These are phyloP conservation scores for Telmatherina bonti DNA, from an alignment of 2,797 vertebrate species.

Conservation along the genomic window DNA sequence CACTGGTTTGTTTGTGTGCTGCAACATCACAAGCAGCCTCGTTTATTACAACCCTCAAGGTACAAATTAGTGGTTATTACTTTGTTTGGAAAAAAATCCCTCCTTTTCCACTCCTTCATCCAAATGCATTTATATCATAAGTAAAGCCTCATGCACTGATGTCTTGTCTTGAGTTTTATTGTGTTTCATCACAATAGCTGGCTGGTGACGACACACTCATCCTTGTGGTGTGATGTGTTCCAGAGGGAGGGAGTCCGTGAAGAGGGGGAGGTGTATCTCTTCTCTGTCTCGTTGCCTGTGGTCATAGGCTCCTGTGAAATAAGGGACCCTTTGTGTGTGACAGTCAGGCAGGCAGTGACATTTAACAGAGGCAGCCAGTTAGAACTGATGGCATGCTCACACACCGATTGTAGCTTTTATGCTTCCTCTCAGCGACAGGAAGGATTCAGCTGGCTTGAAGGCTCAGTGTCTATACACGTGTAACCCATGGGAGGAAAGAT, in stretches of 20 bases:
- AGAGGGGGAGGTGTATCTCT: constrained; percentile 39
- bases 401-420: constrained; percentile 32
- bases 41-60: constrained; percentile 58
- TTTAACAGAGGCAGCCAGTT: constrained; percentile 75
- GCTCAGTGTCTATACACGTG: constrained; percentile 40
- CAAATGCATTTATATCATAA: constrained; percentile 36
- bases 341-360: constrained; percentile 68
- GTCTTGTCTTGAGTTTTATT: constrained; percentile 35
- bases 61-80: constrained; percentile 63
- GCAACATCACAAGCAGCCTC: constrained; percentile 21
- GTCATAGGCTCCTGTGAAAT: constrained; percentile 61
- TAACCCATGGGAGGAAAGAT: constrained; percentile 52
- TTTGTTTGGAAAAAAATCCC: constrained; percentile 28
- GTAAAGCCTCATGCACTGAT: constrained; percentile 38
- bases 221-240: constrained; percentile 43
- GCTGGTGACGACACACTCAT: constrained; percentile 50
- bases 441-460: constrained; percentile 26
- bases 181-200: constrained; percentile 50
- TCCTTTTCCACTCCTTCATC: constrained; percentile 42
- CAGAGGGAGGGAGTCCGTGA: constrained; percentile 7
- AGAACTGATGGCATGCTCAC: constrained; percentile 66
- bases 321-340: constrained; percentile 61
- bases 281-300: constrained; percentile 60
- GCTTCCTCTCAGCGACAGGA: constrained; percentile 39
- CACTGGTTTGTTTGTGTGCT: constrained; percentile 36